These are phyloP conservation scores for Ceraclea dissimilis DNA, from an alignment of 2,888 invertebrate species.

Conservation along the genomic window DNA sequence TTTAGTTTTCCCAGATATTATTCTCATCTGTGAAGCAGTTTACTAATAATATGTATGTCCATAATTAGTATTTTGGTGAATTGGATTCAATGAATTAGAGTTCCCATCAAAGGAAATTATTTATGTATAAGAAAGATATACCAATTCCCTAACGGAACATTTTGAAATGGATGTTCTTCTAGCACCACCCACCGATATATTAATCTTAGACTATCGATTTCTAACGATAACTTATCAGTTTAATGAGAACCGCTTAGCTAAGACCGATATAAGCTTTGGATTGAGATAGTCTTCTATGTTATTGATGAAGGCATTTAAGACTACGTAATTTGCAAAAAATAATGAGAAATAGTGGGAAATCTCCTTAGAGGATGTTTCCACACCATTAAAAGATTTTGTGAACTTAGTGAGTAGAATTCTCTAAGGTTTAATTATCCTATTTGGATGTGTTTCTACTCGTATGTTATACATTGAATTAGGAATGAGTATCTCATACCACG, in stretches of 20 bases:
- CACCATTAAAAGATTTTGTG: neutral
- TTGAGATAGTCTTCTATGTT: constrained; percentile 13
- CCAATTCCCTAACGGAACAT: neutral
- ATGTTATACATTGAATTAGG: no score
- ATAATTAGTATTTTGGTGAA: no score
- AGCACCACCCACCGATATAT: neutral
- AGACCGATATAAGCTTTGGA: constrained; percentile 11
- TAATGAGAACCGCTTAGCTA: constrained; percentile 13
- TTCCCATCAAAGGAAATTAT: neutral
- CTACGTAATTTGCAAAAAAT: constrained; percentile 5
- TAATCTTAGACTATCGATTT: constrained; percentile 1
- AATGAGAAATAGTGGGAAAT: neutral
- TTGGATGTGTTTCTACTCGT: no score
- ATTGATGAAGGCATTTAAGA: constrained; percentile 12
- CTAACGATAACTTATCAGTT: constrained; percentile 11
- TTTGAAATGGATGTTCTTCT: neutral
- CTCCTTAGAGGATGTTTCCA: neutral
- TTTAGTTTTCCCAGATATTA: no score
- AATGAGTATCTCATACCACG: no score
- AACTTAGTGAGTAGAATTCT: neutral
- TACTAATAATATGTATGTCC: no score
- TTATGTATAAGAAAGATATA: neutral
- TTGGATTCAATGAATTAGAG: no score
- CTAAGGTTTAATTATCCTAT: neutral
- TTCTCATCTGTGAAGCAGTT: no score